Base-by-base conservation (phyloP, 37 sponge, comb jelly and placozoan species). In the Cliona cf. orientalis region DNA sequence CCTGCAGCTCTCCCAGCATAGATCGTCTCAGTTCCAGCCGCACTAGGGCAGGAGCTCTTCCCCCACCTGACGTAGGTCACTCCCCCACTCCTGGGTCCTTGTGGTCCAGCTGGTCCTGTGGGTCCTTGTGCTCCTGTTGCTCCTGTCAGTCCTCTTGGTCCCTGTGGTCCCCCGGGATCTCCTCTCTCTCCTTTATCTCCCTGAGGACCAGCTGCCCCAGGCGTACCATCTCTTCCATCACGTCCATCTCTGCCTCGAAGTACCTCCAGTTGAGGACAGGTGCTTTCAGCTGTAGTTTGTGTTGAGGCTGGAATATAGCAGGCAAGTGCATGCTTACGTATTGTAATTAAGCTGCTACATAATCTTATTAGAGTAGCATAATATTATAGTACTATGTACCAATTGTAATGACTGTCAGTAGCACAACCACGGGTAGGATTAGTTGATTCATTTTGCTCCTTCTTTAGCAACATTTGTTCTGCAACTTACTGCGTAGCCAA, bases 11-110 rank as follows among this genome's bases (percentile, higher is more conserved):
- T 42, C 1, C 80, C 80, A 12, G n/a, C 32, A 66, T 79, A 79
- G 35, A 79, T 38, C 35, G 66, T 34, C 2, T 1, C 23, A 12
- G 80, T 66, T 1, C 80, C 62, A 35, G 80, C 5, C 29, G 35
- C 29, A 28, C 1, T 66, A 28, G 80, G 80, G 44, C 80, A 65
- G 55, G 49, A 28, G 22, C 43, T 61, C 42, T 61, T 77, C 31
- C 78, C 78, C 78, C 78, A 77, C 60, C 78, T 58, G 2, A 31
- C 42, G 65, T 62, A 77, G 14, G 42, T 35, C 23, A 42, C 65
- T 62, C 78, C 78, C 7, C 78, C 78, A 61, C 65, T 56, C n/a
- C n/a, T n/a, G 7, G 78, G 78, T 5, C 78, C 78, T 35, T 21
- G 64, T 5, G 78, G 65, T 32, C 75, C 75, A 11, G 60, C 31